A percentile compares a stretch with the other conserved stretches of the same genome.
Conservation (phyloP, 2,797 vertebrate species). For the Rhodeus uyekii region DNA sequence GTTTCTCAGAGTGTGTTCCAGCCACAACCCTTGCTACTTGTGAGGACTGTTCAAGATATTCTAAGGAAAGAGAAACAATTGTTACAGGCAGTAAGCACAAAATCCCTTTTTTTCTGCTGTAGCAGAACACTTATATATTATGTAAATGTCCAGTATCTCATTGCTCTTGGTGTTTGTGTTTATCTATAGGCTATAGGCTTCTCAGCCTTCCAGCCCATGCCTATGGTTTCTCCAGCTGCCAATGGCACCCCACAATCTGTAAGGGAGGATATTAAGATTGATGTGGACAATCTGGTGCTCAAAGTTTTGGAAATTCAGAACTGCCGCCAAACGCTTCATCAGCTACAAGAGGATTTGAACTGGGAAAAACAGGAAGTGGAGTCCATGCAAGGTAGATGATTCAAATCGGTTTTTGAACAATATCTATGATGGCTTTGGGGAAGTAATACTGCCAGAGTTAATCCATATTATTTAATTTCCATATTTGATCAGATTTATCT, state of each 20-base stretch:
- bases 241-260: constrained; percentile 23
- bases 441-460: not conserved
- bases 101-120: not conserved
- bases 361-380: constrained; percentile 78
- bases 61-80: constrained; percentile 84
- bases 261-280: constrained; percentile 53
- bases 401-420: not conserved
- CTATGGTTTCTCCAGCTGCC: not conserved
- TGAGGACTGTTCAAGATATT: constrained; percentile 78
- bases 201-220: not conserved
- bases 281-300: constrained; percentile 68
- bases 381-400: constrained; percentile 64
- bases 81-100: constrained; percentile 76
- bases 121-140: not conserved
- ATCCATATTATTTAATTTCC: too few relatives aligned
- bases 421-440: not conserved
- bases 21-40: constrained; percentile 81
- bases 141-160: not conserved
- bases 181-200: not conserved
- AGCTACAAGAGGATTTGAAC: constrained; percentile 75
- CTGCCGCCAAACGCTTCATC: constrained; percentile 71
- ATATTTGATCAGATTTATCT: not conserved
- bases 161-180: not conserved
- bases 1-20: constrained; percentile 75
- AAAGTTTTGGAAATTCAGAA: constrained; percentile 73